Percentiles rank a stretch among this genome's conserved stretches.
phyloP scores from a whole-genome alignment of 2,888 invertebrate genomes.

The Trissolcus japonicus region DNA sequence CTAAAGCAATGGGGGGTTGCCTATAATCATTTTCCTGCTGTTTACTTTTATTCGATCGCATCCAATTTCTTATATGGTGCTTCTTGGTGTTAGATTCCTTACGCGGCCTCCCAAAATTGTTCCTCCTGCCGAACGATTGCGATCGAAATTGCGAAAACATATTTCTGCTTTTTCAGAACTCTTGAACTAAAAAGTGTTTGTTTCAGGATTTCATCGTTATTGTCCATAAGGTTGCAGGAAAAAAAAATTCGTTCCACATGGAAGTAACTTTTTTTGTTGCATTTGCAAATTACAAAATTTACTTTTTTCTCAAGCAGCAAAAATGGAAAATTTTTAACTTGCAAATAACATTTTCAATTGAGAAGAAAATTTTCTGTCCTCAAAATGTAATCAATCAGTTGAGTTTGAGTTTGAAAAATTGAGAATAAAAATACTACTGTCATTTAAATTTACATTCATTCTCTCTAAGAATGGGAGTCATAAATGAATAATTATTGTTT shows the following conservation, averaged over 20 bases:
- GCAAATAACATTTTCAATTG: no score
- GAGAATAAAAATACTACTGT: neutral
- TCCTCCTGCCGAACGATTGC: slow-evolving; percentile 33
- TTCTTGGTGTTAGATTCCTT: slow-evolving; percentile 46
- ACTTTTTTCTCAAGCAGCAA: neutral
- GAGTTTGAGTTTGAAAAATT: neutral
- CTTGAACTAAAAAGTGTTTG: neutral
- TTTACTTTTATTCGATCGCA: slow-evolving; percentile 30
- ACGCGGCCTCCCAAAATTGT: slow-evolving; percentile 38
- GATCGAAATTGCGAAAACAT: slow-evolving; percentile 50
- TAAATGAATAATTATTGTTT: slow-evolving; percentile 4
- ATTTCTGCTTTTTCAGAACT: slow-evolving; percentile 5
- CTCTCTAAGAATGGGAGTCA: neutral
- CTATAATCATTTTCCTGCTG: slow-evolving; percentile 19
- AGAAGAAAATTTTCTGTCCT: neutral
- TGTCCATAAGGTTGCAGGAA: no score
- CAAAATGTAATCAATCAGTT: neutral
- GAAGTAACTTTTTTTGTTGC: no score
- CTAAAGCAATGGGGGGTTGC: slow-evolving; percentile 11
- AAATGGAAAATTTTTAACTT: no score
- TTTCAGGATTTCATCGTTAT: neutral
- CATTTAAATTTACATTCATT: neutral
- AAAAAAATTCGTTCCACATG: no score
- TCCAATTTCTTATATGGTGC: slow-evolving; percentile 44
- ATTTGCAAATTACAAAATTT: no score